These are phyloP conservation scores for Biston stratarius DNA, from an alignment of 2,888 invertebrate genomes.

Conservation along the genomic window DNA sequence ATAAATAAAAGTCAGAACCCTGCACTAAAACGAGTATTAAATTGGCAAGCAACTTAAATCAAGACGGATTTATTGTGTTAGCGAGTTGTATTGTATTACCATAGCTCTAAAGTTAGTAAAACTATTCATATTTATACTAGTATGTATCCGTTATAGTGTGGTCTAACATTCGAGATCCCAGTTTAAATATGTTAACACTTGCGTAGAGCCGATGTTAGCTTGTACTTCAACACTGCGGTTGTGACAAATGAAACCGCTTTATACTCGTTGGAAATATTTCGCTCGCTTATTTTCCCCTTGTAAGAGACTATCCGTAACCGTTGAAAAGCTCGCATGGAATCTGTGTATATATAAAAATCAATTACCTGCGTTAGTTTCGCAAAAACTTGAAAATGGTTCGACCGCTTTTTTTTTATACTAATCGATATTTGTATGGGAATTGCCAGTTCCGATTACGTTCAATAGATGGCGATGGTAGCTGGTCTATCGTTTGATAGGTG, in stretches of 20 bases:
- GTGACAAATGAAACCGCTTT: conserved; percentile 57
- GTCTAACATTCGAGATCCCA: conserved; percentile 49
- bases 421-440: no score
- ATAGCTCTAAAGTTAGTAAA: neutral
- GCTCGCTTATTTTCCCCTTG: conserved; percentile 43
- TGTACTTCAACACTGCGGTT: conserved; percentile 52
- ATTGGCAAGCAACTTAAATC: conserved; percentile 1
- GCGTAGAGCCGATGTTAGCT: conserved; percentile 50
- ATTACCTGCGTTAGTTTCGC: neutral
- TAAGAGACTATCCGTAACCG: conserved; percentile 27
- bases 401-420: no score
- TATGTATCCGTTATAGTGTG: conserved; percentile 45
- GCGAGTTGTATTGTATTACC: conserved; percentile 9
- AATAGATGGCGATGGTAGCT: no score
- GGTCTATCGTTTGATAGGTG: no score
- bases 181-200: conserved; percentile 54
- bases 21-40: neutral
- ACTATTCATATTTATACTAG: conserved; percentile 4
- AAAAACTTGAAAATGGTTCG: no score
- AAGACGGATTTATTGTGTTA: neutral
- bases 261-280: conserved; percentile 52
- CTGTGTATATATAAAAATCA: neutral
- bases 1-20: no score
- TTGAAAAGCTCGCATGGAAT: conserved; percentile 10
- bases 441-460: no score